Evolutionary conservation across 2,113 vertebrate species (phyloP).

Genomic region (Saguinus imperator): DNA sequence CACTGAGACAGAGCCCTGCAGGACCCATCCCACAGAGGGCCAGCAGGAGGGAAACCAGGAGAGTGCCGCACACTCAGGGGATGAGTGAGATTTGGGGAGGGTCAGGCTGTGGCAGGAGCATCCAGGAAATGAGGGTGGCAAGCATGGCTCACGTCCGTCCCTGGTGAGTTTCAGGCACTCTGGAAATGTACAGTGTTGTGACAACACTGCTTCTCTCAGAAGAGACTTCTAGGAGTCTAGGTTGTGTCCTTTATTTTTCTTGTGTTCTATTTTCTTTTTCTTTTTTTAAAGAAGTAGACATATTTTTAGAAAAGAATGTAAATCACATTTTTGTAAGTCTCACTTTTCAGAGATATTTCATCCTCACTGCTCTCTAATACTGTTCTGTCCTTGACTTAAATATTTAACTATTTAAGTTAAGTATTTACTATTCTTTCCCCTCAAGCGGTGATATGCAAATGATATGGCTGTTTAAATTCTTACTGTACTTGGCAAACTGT

Average conservation of each 20-base stretch:
- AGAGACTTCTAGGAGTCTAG: neutral
- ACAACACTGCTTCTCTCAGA: accelerated
- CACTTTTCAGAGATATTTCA: neutral
- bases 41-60: neutral
- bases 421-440: neutral
- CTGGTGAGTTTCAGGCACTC: accelerated
- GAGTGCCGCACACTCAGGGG: accelerated
- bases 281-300: neutral
- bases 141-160: accelerated
- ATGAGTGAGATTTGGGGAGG: neutral
- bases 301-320: neutral
- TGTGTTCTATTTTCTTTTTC: neutral
- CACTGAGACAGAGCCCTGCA: neutral
- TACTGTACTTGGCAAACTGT: neutral
- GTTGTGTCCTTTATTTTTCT: neutral
- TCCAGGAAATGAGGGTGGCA: neutral
- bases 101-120: neutral
- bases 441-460: neutral
- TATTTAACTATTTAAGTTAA: too few relatives aligned
- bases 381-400: neutral
- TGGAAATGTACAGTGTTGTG: neutral
- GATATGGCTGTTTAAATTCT: neutral
- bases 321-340: neutral
- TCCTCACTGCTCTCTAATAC: neutral
- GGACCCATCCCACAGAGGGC: neutral